Conservation (phyloP, 1,140 invertebrate genomes). For the Lethrus apterus region DNA sequence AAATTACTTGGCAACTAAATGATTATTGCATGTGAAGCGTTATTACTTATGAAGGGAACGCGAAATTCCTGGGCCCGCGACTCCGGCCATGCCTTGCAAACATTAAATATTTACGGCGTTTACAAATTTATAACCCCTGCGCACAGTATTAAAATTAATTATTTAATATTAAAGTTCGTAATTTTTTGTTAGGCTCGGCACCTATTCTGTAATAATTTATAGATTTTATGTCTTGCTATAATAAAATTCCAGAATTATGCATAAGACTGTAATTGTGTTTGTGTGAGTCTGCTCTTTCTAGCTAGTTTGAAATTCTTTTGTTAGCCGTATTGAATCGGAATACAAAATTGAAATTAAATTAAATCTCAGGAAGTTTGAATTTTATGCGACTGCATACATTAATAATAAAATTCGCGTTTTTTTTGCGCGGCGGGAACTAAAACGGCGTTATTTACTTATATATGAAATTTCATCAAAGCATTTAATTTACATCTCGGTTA, state of each 20-base stretch:
- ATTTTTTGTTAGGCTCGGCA: constrained; percentile 32
- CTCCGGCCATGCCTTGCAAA: constrained; percentile 26
- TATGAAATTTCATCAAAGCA: too few species aligned
- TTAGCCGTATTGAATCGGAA: constrained; percentile 6
- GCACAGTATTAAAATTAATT: constrained; percentile 40
- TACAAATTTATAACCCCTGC: constrained; percentile 36
- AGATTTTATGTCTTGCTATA: constrained; percentile 29
- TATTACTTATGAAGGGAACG: constrained; percentile 37
- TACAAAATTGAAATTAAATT: constrained; percentile 14
- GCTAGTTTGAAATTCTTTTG: constrained; percentile 14
- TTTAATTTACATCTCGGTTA: too few species aligned
- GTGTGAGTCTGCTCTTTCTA: constrained; percentile 2
- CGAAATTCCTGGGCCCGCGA: constrained; percentile 27
- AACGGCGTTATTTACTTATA: too few species aligned
- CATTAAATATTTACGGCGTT: constrained; percentile 36
- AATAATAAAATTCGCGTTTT: too few species aligned
- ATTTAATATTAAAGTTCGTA: constrained; percentile 38
- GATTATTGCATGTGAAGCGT: constrained; percentile 38
- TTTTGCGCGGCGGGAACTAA: too few species aligned
- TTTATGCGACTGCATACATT: constrained; percentile 15
- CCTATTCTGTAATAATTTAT: constrained; percentile 31
- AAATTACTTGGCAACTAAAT: constrained; percentile 38
- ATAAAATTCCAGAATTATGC: constrained; percentile 31
- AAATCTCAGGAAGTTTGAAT: constrained; percentile 12
- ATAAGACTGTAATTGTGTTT: constrained; percentile 29